A percentile compares a stretch with the other conserved stretches of the same genome.
Conservation (phyloP, 92 coral and sea anemone genomes). For the Siderastrea radians region DNA sequence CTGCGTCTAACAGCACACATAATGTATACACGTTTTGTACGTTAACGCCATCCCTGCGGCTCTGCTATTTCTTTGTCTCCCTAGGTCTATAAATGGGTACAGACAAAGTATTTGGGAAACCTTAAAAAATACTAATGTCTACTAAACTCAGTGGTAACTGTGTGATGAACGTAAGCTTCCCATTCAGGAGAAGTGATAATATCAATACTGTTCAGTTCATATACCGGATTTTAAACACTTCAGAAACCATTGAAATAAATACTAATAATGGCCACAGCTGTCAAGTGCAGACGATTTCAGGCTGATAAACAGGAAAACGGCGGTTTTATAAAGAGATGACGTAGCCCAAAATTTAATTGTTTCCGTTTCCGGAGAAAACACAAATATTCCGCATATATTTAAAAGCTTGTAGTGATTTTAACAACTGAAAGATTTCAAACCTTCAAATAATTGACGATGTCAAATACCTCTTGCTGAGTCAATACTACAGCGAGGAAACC, state of each 20-base stretch:
- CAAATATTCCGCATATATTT: neutral
- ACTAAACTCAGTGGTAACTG: neutral
- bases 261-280: no score
- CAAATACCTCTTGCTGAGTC: no score
- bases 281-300: neutral
- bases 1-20: no score
- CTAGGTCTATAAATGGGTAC: neutral
- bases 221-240: no score
- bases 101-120: neutral
- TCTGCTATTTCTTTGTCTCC: neutral
- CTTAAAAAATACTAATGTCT: neutral
- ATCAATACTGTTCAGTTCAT: neutral
- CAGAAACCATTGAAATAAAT: no score
- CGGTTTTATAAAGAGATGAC: neutral
- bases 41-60: neutral
- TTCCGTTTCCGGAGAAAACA: constrained; percentile 17
- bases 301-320: neutral
- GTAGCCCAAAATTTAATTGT: neutral
- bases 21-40: neutral
- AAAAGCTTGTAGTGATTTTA: neutral
- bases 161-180: neutral
- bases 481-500: no score
- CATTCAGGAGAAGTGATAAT: neutral
- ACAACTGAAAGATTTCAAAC: neutral
- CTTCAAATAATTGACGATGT: neutral